Conservation (phyloP, 1,140 invertebrate genomes). For the Euura saliciscinereae region DNA sequence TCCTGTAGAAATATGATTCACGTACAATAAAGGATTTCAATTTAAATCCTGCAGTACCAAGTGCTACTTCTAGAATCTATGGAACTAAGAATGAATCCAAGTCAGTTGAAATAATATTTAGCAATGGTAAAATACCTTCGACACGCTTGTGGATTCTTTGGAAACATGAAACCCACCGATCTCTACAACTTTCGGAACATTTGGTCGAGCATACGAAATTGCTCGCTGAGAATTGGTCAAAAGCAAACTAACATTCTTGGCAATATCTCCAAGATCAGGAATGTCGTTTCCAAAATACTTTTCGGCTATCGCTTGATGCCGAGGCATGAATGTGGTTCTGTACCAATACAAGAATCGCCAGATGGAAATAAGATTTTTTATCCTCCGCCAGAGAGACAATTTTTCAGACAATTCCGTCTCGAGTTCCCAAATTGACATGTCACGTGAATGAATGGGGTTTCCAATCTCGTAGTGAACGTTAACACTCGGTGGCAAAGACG, state of each 20-base stretch:
- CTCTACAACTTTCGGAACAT: constrained; percentile 59
- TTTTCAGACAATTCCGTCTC: background rate
- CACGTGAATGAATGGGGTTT: background rate
- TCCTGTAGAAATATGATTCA: no score
- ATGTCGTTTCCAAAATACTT: constrained; percentile 43
- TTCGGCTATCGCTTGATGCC: constrained; percentile 33
- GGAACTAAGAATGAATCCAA: no score
- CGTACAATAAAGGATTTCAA: no score
- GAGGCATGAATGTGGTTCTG: background rate
- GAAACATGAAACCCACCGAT: constrained; percentile 61
- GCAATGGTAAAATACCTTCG: constrained; percentile 32
- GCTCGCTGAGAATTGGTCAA: constrained; percentile 33
- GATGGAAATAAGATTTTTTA: background rate
- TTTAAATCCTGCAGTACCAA: no score
- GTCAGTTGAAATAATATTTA: no score
- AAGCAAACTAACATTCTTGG: constrained; percentile 52
- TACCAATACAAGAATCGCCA: background rate
- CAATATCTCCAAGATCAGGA: constrained; percentile 35
- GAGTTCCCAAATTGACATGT: background rate
- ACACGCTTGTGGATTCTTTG: constrained; percentile 22
- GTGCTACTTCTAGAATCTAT: no score
- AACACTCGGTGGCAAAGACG: background rate
- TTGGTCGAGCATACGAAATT: constrained; percentile 60
- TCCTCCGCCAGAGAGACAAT: background rate
- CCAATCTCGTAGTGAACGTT: background rate